phyloP scores from a whole-genome alignment of 1,140 invertebrate genomes.

The Brachionus calyciflorus region DNA sequence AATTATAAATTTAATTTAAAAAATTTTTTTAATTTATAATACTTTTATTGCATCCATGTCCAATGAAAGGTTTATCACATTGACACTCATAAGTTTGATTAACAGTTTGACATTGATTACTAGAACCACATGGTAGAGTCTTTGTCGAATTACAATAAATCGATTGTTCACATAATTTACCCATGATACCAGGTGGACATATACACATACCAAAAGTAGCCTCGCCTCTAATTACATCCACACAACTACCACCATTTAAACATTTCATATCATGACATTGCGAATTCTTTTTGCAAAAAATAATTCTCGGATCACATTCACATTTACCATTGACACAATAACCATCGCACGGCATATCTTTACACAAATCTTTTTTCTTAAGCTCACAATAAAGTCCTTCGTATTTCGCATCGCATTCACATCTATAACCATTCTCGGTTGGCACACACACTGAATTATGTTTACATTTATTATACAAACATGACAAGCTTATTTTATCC shows the following conservation, averaged over 20 bases:
- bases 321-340: conserved; percentile 46
- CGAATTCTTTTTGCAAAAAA: conserved; percentile 34
- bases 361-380: conserved; percentile 36
- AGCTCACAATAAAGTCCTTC: conserved; percentile 40
- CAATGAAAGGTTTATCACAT: conserved; percentile 21
- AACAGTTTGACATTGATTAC: conserved; percentile 24
- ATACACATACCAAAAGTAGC: conserved; percentile 68
- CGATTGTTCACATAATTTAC: conserved; percentile 64
- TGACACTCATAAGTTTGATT: conserved; percentile 31
- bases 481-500: not conserved
- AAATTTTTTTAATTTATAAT: too few species aligned
- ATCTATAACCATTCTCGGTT: conserved; percentile 22
- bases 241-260: conserved; percentile 50
- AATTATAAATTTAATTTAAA: too few species aligned
- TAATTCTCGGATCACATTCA: conserved; percentile 29
- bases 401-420: conserved; percentile 9
- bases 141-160: conserved; percentile 1
- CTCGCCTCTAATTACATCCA: conserved; percentile 49
- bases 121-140: conserved; percentile 2
- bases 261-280: conserved; percentile 38
- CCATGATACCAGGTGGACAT: conserved; percentile 60
- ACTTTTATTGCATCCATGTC: conserved; percentile 40
- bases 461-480: conserved; percentile 25
- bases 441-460: conserved; percentile 21
- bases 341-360: conserved; percentile 23